Evolutionary conservation across 1,140 invertebrate species (phyloP).

Genomic region (Thaumetopoea pityocampa): DNA sequence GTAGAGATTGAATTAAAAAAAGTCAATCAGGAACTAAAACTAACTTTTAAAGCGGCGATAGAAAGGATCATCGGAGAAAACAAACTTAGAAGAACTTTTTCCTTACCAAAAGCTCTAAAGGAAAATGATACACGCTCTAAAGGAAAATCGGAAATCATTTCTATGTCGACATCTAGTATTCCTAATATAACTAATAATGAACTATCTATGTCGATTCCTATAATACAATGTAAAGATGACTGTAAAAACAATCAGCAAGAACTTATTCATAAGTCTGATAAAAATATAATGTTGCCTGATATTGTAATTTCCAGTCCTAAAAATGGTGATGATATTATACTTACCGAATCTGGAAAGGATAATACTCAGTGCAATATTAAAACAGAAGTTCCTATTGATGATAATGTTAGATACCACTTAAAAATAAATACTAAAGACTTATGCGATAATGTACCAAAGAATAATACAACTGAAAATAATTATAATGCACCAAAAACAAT

Average conservation of each 20-base stretch:
- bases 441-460: conserved; percentile 10
- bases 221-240: no score
- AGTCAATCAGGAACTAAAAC: conserved; percentile 54
- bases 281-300: neutral
- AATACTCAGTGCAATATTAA: no score
- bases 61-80: conserved; percentile 45
- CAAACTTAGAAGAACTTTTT: conserved; percentile 13
- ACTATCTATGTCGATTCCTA: neutral
- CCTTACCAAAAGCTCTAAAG: neutral
- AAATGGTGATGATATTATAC: conserved; percentile 8
- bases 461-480: conserved; percentile 5
- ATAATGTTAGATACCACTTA: conserved; percentile 64
- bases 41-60: conserved; percentile 55
- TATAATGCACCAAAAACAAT: no score
- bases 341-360: conserved; percentile 3
- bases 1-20: conserved; percentile 55
- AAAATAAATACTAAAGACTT: conserved; percentile 54
- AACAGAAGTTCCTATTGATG: conserved; percentile 26
- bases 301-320: conserved; percentile 5
- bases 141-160: neutral
- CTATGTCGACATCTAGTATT: neutral
- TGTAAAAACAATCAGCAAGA: no score
- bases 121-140: neutral
- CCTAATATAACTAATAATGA: conserved; percentile 5
- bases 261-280: no score